A percentile compares a stretch with the other conserved stretches of the same genome.
phyloP scores from a whole-genome alignment of 2,797 vertebrate genomes.

The Scolopax bukidnonensis region DNA sequence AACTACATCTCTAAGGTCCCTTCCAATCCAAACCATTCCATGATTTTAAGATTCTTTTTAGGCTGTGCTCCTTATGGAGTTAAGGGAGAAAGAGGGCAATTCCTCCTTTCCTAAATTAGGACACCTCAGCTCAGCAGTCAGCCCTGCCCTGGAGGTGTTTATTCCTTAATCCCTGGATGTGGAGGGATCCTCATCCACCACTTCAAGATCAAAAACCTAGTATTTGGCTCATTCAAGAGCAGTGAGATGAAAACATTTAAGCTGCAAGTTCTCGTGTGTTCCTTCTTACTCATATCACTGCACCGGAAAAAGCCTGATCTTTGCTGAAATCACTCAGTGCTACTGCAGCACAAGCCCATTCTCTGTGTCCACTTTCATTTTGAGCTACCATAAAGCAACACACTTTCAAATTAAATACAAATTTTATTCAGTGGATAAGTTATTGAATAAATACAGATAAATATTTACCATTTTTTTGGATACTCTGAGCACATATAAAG shows the following conservation, averaged over 20 bases:
- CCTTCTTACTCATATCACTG: neutral
- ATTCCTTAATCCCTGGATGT: neutral
- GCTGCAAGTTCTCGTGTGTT: neutral
- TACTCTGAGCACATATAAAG: neutral
- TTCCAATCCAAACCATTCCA: too few relatives aligned
- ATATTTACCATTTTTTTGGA: neutral
- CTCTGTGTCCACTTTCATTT: neutral
- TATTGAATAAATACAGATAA: constrained; percentile 65
- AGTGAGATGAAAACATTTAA: neutral
- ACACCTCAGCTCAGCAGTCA: neutral
- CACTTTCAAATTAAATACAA: neutral
- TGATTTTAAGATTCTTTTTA: too few relatives aligned
- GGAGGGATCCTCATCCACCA: neutral
- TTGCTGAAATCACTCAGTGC: neutral
- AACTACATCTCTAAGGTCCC: too few relatives aligned
- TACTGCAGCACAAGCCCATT: neutral
- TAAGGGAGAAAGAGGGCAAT: neutral
- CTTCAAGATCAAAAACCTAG: neutral
- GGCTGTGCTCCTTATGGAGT: neutral
- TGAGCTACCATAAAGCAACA: neutral
- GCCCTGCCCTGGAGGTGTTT: neutral
- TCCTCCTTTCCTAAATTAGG: neutral
- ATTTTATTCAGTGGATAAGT: constrained; percentile 59
- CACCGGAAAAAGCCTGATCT: neutral
- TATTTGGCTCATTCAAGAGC: neutral